Conservation (phyloP, 2,797 vertebrate genomes). For the Hemibagrus guttatus region DNA sequence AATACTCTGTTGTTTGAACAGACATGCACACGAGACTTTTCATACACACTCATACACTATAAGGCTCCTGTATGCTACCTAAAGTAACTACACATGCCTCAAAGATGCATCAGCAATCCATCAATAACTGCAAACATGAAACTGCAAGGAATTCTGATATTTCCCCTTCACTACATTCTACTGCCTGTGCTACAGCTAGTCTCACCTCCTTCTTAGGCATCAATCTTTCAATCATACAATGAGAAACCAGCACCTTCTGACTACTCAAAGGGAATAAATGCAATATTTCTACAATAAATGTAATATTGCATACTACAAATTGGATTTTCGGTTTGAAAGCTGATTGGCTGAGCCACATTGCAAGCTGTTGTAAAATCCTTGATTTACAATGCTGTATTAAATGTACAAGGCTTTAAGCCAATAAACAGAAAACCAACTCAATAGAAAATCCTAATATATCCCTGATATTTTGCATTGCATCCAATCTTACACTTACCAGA, state of each 20-base stretch:
- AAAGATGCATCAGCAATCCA: neutral
- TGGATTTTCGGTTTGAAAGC: neutral
- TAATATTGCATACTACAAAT: neutral
- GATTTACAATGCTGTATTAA: neutral
- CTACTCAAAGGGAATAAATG: neutral
- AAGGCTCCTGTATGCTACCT: too few relatives aligned
- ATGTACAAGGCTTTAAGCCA: neutral
- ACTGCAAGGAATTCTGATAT: neutral
- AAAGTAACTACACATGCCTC: neutral
- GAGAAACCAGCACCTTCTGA: neutral
- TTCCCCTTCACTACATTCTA: neutral
- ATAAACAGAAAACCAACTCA: neutral
- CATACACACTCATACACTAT: neutral
- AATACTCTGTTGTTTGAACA: neutral
- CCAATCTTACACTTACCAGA: neutral
- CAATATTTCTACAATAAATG: neutral
- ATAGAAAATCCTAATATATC: neutral
- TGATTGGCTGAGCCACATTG: neutral
- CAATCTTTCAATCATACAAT: neutral
- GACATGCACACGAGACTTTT: neutral
- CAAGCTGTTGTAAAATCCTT: neutral
- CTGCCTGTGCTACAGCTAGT: neutral
- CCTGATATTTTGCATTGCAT: neutral
- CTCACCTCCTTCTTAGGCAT: neutral
- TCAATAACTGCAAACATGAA: neutral